phyloP scores from a whole-genome alignment of 2,888 invertebrate genomes.

The Serrognathus titanus region DNA sequence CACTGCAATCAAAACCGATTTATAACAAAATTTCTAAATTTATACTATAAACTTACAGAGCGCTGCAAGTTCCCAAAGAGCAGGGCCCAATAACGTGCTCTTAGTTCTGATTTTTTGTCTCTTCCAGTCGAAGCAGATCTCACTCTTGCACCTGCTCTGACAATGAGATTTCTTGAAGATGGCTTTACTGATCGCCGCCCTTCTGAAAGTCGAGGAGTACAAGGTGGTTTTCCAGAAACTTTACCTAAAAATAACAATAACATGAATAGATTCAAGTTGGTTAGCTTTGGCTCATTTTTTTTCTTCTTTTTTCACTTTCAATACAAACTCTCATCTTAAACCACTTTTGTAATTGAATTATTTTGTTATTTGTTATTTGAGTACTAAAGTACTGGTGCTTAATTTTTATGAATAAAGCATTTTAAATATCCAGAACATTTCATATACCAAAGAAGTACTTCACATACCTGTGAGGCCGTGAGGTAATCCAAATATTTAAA shows the following conservation, averaged over 20 bases:
- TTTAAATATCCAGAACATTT: too few species aligned
- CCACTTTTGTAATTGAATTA: too few species aligned
- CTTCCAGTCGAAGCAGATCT: slow-evolving; percentile 83
- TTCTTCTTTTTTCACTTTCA: neutral
- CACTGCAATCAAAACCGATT: too few species aligned
- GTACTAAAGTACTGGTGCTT: too few species aligned
- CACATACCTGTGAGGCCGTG: too few species aligned
- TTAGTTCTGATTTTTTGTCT: slow-evolving; percentile 81
- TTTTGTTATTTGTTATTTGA: too few species aligned
- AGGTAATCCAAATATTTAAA: too few species aligned
- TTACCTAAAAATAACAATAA: slow-evolving; percentile 39
- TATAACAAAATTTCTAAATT: too few species aligned
- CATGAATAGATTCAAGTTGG: neutral
- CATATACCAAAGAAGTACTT: too few species aligned
- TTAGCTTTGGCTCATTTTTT: neutral
- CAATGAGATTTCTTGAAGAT: slow-evolving; percentile 24
- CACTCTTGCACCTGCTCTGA: slow-evolving; percentile 58
- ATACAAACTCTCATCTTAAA: too few species aligned
- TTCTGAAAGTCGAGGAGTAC: slow-evolving; percentile 52
- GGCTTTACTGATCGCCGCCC: slow-evolving; percentile 30
- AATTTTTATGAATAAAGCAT: too few species aligned
- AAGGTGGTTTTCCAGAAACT: slow-evolving; percentile 64
- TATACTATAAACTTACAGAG: slow-evolving; percentile 58
- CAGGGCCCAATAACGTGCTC: slow-evolving; percentile 93
- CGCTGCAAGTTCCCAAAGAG: slow-evolving; percentile 91